A percentile compares a stretch with the other conserved stretches of the same genome.
These are phyloP conservation scores for Heliconius hortense DNA, from an alignment of 2,888 invertebrate genomes.

Conservation along the genomic window DNA sequence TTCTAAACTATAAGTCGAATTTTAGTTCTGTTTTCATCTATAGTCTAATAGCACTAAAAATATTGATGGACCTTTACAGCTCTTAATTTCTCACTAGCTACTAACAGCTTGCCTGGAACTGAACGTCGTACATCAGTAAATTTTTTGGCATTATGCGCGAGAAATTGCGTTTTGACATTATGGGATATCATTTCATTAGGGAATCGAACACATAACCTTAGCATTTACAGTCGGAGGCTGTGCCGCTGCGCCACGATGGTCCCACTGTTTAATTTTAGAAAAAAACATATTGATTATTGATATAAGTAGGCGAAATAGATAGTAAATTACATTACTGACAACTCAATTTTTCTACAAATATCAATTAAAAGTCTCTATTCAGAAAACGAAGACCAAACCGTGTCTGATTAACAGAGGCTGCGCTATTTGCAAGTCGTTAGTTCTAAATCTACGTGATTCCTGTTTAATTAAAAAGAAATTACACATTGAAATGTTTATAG, in stretches of 20 bases:
- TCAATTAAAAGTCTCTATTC: background rate
- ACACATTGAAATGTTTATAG: background rate
- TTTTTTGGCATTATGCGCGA: background rate
- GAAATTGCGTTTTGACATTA: too few relatives aligned
- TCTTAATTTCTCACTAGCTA: background rate
- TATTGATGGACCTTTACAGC: background rate
- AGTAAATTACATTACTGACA: background rate
- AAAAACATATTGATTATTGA: too few relatives aligned
- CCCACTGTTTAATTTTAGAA: too few relatives aligned
- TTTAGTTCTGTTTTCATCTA: too few relatives aligned
- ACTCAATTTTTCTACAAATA: slow-evolving; percentile 4
- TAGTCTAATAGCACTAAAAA: too few relatives aligned
- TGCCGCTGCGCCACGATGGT: too few relatives aligned
- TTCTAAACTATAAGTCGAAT: too few relatives aligned
- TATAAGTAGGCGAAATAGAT: background rate
- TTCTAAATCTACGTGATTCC: background rate
- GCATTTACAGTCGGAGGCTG: too few relatives aligned
- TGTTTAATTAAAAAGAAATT: slow-evolving; percentile 9
- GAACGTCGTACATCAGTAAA: background rate
- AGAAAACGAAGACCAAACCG: background rate
- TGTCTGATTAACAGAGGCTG: slow-evolving; percentile 7
- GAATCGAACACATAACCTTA: too few relatives aligned
- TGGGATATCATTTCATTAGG: too few relatives aligned
- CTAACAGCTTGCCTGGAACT: background rate
- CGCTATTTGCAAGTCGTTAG: slow-evolving; percentile 6